A percentile compares a stretch with the other conserved stretches of the same genome.
phyloP scores from a whole-genome alignment of 2,888 invertebrate genomes.

The Scaptomyza caliginosa region DNA sequence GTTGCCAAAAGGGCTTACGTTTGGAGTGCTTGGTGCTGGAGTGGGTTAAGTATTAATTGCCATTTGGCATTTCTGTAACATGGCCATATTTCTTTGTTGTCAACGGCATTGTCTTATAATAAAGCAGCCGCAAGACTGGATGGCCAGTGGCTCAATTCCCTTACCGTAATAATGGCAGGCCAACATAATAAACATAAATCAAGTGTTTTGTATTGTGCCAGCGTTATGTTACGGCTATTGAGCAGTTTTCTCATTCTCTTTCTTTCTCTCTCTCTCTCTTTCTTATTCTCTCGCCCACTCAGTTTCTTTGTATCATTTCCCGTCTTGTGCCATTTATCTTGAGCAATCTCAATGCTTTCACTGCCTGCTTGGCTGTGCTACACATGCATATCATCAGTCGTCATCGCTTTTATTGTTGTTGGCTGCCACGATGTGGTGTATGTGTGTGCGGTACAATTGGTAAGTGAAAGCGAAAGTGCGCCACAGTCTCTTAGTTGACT shows the following conservation, averaged over 20 bases:
- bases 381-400: conserved; percentile 75
- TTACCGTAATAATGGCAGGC: conserved; percentile 59
- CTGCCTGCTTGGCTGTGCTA: conserved; percentile 33
- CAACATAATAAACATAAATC: conserved; percentile 77
- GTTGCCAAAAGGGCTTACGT: conserved; percentile 5
- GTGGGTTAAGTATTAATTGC: conserved; percentile 66
- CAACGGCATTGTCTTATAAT: conserved; percentile 70
- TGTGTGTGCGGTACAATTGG: conserved; percentile 12
- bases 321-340: conserved; percentile 65
- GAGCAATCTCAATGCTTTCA: conserved; percentile 48
- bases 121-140: conserved; percentile 34
- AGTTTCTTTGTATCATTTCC: conserved; percentile 12
- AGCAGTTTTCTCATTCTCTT: conserved; percentile 10
- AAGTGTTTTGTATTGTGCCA: conserved; percentile 61
- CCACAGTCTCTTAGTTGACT: conserved; percentile 36
- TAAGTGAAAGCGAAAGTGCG: conserved; percentile 36
- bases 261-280: neutral
- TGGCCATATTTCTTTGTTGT: conserved; percentile 65
- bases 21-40: neutral
- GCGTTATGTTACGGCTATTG: conserved; percentile 34
- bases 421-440: conserved; percentile 22
- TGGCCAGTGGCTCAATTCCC: conserved; percentile 1
- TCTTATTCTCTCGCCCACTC: conserved; percentile 1
- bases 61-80: conserved; percentile 45
- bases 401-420: conserved; percentile 70